phyloP scores from a whole-genome alignment of 2,888 invertebrate species.

The Athripsodes cinereus region DNA sequence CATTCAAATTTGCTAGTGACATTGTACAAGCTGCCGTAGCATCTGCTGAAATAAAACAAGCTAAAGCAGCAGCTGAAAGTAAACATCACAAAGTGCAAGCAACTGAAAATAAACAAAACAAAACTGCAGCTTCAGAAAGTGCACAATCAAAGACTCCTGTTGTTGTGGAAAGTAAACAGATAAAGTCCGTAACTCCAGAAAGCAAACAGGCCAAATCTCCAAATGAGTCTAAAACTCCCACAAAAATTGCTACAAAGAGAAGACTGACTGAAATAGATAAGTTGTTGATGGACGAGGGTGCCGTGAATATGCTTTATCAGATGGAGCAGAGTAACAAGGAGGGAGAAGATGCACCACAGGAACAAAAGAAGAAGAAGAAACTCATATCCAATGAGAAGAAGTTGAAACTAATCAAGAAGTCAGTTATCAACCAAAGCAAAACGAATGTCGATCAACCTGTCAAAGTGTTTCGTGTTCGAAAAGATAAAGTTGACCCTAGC shows the following conservation, averaged over 20 bases:
- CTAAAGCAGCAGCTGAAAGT: slow-evolving; percentile 17
- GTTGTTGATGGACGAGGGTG: slow-evolving; percentile 78
- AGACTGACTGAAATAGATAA: slow-evolving; percentile 67
- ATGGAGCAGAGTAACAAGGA: slow-evolving; percentile 48
- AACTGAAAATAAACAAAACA: slow-evolving; percentile 3
- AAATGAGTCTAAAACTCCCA: not conserved
- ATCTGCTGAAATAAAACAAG: slow-evolving; percentile 15
- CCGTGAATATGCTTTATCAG: slow-evolving; percentile 78
- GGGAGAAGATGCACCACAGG: slow-evolving; percentile 34
- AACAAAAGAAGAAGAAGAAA: slow-evolving; percentile 21
- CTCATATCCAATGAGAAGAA: slow-evolving; percentile 45
- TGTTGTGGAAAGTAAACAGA: not conserved
- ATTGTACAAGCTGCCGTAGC: slow-evolving; percentile 24
- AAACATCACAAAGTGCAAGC: not conserved
- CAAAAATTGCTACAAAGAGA: slow-evolving; percentile 42
- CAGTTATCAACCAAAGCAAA: slow-evolving; percentile 47
- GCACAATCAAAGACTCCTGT: not conserved
- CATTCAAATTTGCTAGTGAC: slow-evolving; percentile 37
- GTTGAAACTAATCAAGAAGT: slow-evolving; percentile 57
- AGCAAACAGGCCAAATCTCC: not conserved
- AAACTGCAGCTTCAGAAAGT: not conserved
- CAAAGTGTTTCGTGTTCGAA: slow-evolving; percentile 24
- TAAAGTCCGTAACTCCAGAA: not conserved
- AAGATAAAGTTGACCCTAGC: slow-evolving; percentile 32
- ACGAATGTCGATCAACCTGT: slow-evolving; percentile 32